Conservation (phyloP, 2,888 invertebrate species). For the Brassicogethes aeneus region DNA sequence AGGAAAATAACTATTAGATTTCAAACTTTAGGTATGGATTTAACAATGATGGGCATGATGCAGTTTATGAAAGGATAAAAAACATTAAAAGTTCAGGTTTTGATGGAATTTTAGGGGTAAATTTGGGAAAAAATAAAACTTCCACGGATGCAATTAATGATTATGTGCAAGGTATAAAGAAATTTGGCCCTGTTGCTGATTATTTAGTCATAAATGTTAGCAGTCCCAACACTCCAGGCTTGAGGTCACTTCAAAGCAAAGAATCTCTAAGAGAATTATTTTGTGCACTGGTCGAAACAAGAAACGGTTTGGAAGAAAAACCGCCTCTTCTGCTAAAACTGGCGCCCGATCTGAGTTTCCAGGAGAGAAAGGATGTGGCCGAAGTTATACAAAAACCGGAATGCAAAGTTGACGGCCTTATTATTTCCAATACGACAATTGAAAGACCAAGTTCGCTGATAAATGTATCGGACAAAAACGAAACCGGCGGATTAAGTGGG, state of each 20-base stretch:
- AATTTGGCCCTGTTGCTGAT: constrained; percentile 78
- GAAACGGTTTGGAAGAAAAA: constrained; percentile 46
- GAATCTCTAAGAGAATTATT: constrained; percentile 64
- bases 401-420: constrained; percentile 79
- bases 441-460: constrained; percentile 54
- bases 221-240: constrained; percentile 93
- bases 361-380: constrained; percentile 75
- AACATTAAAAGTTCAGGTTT: constrained; percentile 44
- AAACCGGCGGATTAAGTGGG: constrained; percentile 91
- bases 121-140: constrained; percentile 92
- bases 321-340: constrained; percentile 88
- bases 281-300: constrained; percentile 50
- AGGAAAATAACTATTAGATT: too few species aligned
- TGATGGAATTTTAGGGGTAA: constrained; percentile 68
- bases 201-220: constrained; percentile 96
- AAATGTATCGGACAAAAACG: constrained; percentile 47
- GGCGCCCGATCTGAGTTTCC: constrained; percentile 75
- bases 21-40: constrained; percentile 65
- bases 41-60: constrained; percentile 87
- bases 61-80: constrained; percentile 59
- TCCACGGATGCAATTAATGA: constrained; percentile 67
- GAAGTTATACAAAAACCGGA: constrained; percentile 53
- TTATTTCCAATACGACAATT: constrained; percentile 92
- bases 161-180: constrained; percentile 76
- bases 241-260: constrained; percentile 74